Conservation (phyloP, 1,140 invertebrate genomes). For the Carposina sasakii region DNA sequence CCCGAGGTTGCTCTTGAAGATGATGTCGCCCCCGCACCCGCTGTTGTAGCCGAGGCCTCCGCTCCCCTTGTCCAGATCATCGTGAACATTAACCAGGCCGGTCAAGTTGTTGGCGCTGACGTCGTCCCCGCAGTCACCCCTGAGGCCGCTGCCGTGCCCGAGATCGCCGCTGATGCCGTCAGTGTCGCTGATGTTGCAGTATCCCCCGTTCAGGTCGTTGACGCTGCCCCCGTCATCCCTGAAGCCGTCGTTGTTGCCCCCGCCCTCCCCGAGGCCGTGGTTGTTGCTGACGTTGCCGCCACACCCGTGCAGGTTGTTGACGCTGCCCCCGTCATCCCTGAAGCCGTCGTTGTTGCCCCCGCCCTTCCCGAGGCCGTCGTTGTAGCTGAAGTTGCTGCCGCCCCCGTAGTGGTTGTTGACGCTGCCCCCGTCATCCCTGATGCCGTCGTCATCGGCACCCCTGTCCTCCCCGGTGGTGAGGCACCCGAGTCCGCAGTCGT, state of each 20-base stretch:
- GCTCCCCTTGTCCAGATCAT: conserved; percentile 27
- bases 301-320: conserved; percentile 9
- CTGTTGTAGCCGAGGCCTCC: too few species aligned
- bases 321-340: conserved; percentile 7
- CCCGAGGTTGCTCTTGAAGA: too few species aligned
- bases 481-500: too few species aligned
- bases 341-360: conserved; percentile 8
- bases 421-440: too few species aligned
- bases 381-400: too few species aligned
- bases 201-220: not conserved
- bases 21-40: too few species aligned
- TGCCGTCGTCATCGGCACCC: too few species aligned
- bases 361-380: conserved; percentile 5
- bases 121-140: not conserved
- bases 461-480: too few species aligned
- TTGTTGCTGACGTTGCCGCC: conserved; percentile 11
- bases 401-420: too few species aligned
- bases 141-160: not conserved
- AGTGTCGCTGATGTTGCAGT: not conserved
- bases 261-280: too few species aligned
- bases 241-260: not conserved
- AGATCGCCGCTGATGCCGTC: not conserved
- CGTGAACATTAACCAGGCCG: conserved; percentile 21
- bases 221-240: not conserved
- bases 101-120: conserved; percentile 6